Conservation (phyloP, 2,113 vertebrate species). For the Psettodes erumei region DNA sequence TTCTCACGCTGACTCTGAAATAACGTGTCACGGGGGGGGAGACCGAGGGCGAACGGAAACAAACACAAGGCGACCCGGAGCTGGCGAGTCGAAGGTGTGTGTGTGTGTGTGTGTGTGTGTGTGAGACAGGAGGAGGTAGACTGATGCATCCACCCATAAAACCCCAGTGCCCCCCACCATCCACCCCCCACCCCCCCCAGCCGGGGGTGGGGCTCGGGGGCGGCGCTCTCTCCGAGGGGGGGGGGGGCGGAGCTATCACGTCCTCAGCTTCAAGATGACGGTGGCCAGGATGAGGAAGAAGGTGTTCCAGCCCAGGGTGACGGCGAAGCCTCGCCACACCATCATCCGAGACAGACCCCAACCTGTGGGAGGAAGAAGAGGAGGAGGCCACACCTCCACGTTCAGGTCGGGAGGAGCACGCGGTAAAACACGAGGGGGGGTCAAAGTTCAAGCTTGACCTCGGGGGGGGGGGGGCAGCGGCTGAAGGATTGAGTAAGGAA, state of each 20-base stretch:
- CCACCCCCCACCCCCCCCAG: no score
- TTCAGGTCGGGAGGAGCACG: background rate
- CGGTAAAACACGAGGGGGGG: no score
- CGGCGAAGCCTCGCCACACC: constrained; percentile 84
- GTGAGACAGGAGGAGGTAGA: constrained; percentile 36
- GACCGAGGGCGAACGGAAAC: constrained; percentile 20
- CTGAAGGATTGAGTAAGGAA: no score
- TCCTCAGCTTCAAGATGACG: constrained; percentile 84
- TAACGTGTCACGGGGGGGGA: no score
- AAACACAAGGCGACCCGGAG: constrained; percentile 60
- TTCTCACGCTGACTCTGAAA: no score
- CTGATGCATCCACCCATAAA: no score
- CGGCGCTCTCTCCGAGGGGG: no score
- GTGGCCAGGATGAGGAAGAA: constrained; percentile 85
- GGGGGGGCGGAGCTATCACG: constrained; percentile 52
- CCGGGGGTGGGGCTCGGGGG: no score
- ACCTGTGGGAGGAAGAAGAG: constrained; percentile 65
- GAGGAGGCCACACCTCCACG: background rate
- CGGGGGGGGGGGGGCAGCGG: no score
- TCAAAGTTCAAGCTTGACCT: background rate
- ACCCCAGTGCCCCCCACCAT: no score
- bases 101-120: no score
- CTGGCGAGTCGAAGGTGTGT: no score
- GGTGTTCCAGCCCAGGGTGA: constrained; percentile 84
- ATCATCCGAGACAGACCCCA: constrained; percentile 82